These are phyloP conservation scores for Drosophila pruinosa DNA, from an alignment of 1,140 invertebrate genomes.

Conservation along the genomic window DNA sequence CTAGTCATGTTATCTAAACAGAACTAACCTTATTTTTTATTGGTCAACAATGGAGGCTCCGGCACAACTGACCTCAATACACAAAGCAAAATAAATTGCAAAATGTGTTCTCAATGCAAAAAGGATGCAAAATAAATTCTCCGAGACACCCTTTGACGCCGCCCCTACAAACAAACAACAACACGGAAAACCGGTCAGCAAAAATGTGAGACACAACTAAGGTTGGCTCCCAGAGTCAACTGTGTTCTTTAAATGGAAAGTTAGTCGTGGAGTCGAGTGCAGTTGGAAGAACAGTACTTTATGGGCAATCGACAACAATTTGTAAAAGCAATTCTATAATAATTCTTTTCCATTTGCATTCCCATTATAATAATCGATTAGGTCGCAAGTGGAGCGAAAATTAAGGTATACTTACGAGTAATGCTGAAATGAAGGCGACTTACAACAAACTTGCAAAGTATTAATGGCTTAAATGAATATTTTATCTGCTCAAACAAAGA, in stretches of 20 bases:
- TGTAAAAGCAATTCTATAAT: constrained; percentile 52
- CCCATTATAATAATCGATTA: constrained; percentile 30
- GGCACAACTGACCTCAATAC: constrained; percentile 72
- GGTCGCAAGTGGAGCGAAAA: neutral
- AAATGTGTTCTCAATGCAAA: constrained; percentile 68
- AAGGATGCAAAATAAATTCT: constrained; percentile 77
- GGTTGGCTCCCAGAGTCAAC: neutral
- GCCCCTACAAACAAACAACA: constrained; percentile 25
- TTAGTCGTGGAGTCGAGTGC: constrained; percentile 8
- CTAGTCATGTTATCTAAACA: constrained; percentile 73
- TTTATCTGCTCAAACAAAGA: neutral
- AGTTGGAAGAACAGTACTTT: constrained; percentile 42
- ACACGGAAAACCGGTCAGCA: constrained; percentile 31
- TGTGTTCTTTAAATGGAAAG: constrained; percentile 37
- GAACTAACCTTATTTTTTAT: constrained; percentile 73
- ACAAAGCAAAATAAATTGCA: constrained; percentile 74
- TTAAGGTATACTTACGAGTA: neutral
- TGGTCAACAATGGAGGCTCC: constrained; percentile 53
- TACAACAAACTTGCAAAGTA: neutral
- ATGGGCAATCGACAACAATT: constrained; percentile 51
- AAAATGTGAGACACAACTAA: constrained; percentile 31
- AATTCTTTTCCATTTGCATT: constrained; percentile 35
- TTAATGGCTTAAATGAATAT: neutral
- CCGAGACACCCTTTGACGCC: constrained; percentile 53
- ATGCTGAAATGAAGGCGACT: neutral